Base-by-base conservation (phyloP, 2,113 vertebrate genomes). In the Paraplagusia blochii region DNA sequence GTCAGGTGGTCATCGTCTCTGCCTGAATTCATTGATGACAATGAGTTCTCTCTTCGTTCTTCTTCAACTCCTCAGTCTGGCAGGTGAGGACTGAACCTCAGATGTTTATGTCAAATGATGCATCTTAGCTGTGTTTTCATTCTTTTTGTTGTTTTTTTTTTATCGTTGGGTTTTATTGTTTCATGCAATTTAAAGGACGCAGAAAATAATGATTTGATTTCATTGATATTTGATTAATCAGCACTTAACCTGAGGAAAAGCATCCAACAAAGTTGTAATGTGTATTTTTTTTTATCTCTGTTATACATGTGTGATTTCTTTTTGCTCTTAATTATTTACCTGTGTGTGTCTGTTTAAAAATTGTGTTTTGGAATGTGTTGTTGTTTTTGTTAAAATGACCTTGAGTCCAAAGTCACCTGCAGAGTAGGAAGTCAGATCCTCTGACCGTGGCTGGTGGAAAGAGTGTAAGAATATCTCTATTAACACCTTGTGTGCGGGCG, bases 391-490 rank as follows among this genome's bases (percentile, higher is more conserved):
- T n/a, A 73, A 68, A 70, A 61, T 62, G 34, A 44, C 66, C 76
- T 80, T 72, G 15, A 5, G 49, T 55, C 77, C 72, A 85, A 87
- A 81, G 87, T 79, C 69, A 63, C 38, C 40, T 73, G 55, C 64
- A 79, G 74, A 82, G 63, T 48, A 85, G 82, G 88, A 88, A 22
- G 10, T 6, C 22, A 1, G 61, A 72, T 44, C 78, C 46, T 14
- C 16, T 29, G 22, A 6, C 68, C 47, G 36, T 42, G 53, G 55
- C 14, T 51, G 48, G 65, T 40, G 18, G 66, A 82, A 85, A 81
- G 3, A 58, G 77, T 50, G 13, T 22, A 54, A 60, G 33, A 58
- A 63, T 76, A 75, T 79, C 69, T 72, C 55, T 48, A 50, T 67
- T 59, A 67, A 61, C 12, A 13, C 8, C 8, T 4, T 40, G 39